A percentile compares a stretch with the other conserved stretches of the same genome.
Conservation (phyloP, 2,888 invertebrate genomes). For the Brachyptera risi region DNA sequence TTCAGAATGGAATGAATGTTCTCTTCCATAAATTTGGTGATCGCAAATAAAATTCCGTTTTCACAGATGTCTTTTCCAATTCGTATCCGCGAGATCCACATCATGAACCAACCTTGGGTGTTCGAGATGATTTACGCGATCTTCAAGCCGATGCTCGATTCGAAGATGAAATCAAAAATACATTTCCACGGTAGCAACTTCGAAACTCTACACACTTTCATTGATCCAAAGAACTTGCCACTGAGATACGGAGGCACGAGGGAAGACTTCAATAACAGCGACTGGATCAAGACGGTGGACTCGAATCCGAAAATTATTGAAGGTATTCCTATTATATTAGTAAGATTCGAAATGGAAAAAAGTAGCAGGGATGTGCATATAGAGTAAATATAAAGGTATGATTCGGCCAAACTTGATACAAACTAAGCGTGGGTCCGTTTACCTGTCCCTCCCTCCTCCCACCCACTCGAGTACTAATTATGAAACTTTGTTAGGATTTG, state of each 20-base stretch:
- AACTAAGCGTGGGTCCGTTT: no score
- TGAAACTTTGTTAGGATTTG: no score
- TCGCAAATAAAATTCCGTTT: no score
- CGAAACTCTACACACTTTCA: conserved; percentile 68
- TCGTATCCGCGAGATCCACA: conserved; percentile 68
- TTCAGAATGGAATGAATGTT: no score
- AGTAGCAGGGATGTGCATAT: no score
- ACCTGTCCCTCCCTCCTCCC: no score
- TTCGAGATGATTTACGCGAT: conserved; percentile 74
- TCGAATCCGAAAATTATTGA: neutral
- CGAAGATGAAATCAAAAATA: conserved; percentile 57
- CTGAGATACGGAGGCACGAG: conserved; percentile 60
- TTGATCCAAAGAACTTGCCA: conserved; percentile 65
- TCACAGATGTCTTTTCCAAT: conserved; percentile 63
- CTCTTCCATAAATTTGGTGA: no score
- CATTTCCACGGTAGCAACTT: conserved; percentile 70
- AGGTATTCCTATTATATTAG: no score
- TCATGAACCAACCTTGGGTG: conserved; percentile 76
- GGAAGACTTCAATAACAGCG: conserved; percentile 29
- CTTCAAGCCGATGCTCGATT: conserved; percentile 70
- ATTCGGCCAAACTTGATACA: no score
- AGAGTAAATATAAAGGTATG: no score
- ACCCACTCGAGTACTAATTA: no score
- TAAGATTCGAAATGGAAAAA: no score
- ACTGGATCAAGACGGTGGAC: conserved; percentile 28